Base-by-base conservation (phyloP, 2,888 invertebrate genomes). In the Caenorhabditis wallacei region DNA sequence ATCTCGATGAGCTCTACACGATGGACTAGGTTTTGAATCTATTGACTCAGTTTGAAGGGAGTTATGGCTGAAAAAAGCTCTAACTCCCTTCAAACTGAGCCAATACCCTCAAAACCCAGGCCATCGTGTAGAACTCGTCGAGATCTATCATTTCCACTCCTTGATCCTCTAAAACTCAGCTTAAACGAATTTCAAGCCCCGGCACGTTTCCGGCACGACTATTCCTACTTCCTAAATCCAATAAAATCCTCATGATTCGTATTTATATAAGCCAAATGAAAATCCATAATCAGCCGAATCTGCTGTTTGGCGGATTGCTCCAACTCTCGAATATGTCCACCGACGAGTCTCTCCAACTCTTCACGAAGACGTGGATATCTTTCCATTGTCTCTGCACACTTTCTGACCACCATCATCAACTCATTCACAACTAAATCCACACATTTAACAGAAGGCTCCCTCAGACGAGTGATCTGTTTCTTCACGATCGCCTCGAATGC, bases 401-500 rank as follows among this genome's bases (percentile, higher is more conserved):
- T 94, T 90, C 98, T 95, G 87, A 99, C 97, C 86, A 99, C 98
- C 92, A 96, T 96, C 8, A 89, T 88, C 84, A 99, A 94, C 94
- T 99, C 99, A 90, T 95, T 95, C 61, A 98, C 96, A 84, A 98
- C 98, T 93, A 99, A 94, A 94, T 99, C 99, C 61, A 98, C 96
- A 94, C 98, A 99, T 93, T 98, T 99, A 88, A 99, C 94, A 90
- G 97, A 96, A 16, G 99, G 99, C 93, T 97, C 97, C 83, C 90
- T 90, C 51, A 91, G 88, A 24, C 90, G 87, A 13, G 84, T 94
- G 89, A 99, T 99, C 94, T 99, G 99, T 93, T 97, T 97, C 94
- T 99, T 99, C 51, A 99, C 99, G 92, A 99, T 99, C 80, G 98
- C 98, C 93, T 99, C 99, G 93, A 99, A 99, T 71, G 99, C 99